Conservation (phyloP, 2,113 vertebrate species). For the Zeus faber region DNA sequence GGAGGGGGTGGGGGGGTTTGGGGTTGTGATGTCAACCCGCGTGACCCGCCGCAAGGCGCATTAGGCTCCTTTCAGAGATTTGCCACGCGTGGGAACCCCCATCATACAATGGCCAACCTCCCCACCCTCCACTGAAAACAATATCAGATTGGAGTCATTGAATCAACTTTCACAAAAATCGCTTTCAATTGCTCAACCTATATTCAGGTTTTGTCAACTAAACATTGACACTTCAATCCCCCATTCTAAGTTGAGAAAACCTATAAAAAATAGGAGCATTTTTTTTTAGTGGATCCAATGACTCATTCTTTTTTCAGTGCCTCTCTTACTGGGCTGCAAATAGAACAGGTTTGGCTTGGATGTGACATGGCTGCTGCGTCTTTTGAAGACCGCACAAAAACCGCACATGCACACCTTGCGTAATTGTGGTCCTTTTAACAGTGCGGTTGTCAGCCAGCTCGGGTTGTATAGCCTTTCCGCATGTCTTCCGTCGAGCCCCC, state of each 20-base stretch:
- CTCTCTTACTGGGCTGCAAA: no score
- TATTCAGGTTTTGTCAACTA: no score
- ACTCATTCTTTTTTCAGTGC: no score
- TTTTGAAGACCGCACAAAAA: no score
- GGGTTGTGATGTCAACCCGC: slow-evolving; percentile 74
- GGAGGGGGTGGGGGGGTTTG: slow-evolving; percentile 72
- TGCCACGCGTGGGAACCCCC: slow-evolving; percentile 78
- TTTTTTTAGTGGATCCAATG: no score
- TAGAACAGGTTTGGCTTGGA: not conserved
- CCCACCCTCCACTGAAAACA: no score
- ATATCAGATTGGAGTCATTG: no score
- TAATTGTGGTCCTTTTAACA: slow-evolving; percentile 41
- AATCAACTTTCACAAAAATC: no score
- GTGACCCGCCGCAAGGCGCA: slow-evolving; percentile 79
- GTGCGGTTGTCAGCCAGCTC: slow-evolving; percentile 46
- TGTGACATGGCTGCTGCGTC: not conserved
- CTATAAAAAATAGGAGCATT: no score
- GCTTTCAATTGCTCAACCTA: no score
- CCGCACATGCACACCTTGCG: slow-evolving; percentile 57
- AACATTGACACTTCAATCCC: no score
- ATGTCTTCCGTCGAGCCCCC: slow-evolving; percentile 33
- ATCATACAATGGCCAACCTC: slow-evolving; percentile 61
- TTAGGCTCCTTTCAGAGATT: slow-evolving; percentile 84
- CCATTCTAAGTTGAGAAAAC: no score
- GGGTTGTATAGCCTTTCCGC: slow-evolving; percentile 3